Conservation (phyloP, 1,140 invertebrate genomes). For the Aphelinus certus region DNA sequence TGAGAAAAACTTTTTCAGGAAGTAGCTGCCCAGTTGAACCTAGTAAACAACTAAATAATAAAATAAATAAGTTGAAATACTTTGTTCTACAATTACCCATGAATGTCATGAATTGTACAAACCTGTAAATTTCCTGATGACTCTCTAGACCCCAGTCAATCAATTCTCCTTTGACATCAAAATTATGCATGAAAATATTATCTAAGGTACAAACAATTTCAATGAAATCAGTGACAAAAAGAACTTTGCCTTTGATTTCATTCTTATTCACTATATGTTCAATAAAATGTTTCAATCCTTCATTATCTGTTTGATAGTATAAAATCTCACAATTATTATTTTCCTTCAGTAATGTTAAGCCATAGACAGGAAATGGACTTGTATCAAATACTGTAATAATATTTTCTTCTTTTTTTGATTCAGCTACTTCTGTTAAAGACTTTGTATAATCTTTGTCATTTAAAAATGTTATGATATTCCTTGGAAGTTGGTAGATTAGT, state of each 20-base stretch:
- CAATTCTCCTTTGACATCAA: conserved; percentile 55
- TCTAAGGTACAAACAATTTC: conserved; percentile 46
- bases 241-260: conserved; percentile 42
- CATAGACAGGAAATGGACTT: too few species aligned
- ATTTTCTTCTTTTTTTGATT: too few species aligned
- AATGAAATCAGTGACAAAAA: conserved; percentile 43
- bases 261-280: conserved; percentile 47
- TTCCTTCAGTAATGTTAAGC: too few species aligned
- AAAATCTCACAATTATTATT: too few species aligned
- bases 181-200: conserved; percentile 52
- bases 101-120: conserved; percentile 29
- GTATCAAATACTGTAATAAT: too few species aligned
- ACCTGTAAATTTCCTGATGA: conserved; percentile 49
- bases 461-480: too few species aligned
- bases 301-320: too few species aligned
- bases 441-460: too few species aligned
- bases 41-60: conserved; percentile 46
- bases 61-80: conserved; percentile 41
- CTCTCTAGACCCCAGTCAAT: conserved; percentile 49
- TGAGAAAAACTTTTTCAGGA: conserved; percentile 57
- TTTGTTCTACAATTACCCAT: conserved; percentile 8
- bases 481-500: conserved; percentile 36
- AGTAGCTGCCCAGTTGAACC: conserved; percentile 56
- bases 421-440: too few species aligned
- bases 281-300: conserved; percentile 48